Evolutionary conservation across 2,888 invertebrate species (phyloP).

Genomic region (Epicampocera succincta): DNA sequence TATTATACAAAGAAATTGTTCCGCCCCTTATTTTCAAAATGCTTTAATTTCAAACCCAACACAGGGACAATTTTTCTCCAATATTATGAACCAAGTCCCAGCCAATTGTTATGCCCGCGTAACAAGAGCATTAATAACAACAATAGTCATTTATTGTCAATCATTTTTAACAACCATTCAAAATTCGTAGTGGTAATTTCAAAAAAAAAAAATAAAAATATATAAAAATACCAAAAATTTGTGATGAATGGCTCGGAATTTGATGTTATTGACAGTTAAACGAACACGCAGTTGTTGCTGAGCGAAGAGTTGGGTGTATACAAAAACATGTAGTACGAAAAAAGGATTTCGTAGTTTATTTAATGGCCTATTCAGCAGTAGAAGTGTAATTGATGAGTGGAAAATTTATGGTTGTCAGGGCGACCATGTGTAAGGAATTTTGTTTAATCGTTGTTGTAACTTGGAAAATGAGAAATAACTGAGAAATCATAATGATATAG

Average conservation of each 20-base stretch:
- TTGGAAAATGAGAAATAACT: neutral
- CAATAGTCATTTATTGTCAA: slow-evolving; percentile 6
- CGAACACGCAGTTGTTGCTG: neutral
- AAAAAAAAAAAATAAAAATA: neutral
- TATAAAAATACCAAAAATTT: neutral
- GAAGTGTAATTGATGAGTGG: slow-evolving; percentile 7
- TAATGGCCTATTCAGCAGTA: slow-evolving; percentile 25
- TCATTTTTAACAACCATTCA: slow-evolving; percentile 7
- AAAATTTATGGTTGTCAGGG: slow-evolving; percentile 37
- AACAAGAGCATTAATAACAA: neutral
- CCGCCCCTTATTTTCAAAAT: too few relatives aligned
- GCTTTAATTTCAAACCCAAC: too few relatives aligned
- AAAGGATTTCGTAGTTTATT: slow-evolving; percentile 5
- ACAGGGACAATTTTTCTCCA: too few relatives aligned
- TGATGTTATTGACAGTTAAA: neutral
- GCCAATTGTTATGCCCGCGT: neutral
- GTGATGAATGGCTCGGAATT: neutral
- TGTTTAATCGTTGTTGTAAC: slow-evolving; percentile 50
- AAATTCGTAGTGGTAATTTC: neutral
- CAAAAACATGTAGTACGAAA: neutral
- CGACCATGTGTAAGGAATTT: slow-evolving; percentile 25
- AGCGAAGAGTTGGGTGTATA: neutral
- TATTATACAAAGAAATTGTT: too few relatives aligned
- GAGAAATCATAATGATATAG: neutral
- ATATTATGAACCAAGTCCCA: slow-evolving; percentile 12